Base-by-base conservation (phyloP, 2,113 vertebrate species). In the Chaetodon auriga region DNA sequence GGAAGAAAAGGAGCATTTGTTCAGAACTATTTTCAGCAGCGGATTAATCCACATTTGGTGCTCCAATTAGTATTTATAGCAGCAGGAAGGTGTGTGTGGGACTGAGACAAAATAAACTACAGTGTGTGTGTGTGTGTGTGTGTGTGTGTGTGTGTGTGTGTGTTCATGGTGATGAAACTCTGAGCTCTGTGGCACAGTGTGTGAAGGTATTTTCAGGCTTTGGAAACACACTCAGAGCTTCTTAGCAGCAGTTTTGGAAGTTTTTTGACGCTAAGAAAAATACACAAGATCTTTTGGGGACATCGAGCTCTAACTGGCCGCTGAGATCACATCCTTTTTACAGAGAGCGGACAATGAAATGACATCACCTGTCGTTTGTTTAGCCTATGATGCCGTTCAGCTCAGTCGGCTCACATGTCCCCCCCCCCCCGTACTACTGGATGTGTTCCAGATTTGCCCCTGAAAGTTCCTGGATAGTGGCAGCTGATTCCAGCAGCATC, bases 281-380 rank as follows among this genome's bases (percentile, higher is more conserved):
- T 4, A 12, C 25, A 23, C 0, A 30, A 16, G 4, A 15, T 19
- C 36, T 49, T n/a, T 57, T 45, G 11, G 58, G 58, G 10, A 70
- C 12, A 7, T 70, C 1, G 23, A 45, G n/a, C 61, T 64, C n/a
- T 10, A n/a, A 49, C 21, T 9, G 48, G 61, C 63, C 30, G 54
- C 35, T 84, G 77, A 75, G 76, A 70, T 82, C 75, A 80, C 58
- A 3, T 65, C 66, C 74, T 30, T 83, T 78, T 75, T 7, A 49
- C 54, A 54, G 46, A 14, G 19, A n/a, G 74, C 35, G 25, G 36
- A 87, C 82, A 87, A 88, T 88, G 82, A 36, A 78, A 80, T 92
- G 71, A 90, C 88, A 89, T 89, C 92, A 92, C 78, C 81, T 82
- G 86, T 81, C 73, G 41, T 66, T 85, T 64, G 51, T 86, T 85